These are phyloP conservation scores for Nasonia oneida DNA, from an alignment of 2,888 invertebrate species.

Conservation along the genomic window DNA sequence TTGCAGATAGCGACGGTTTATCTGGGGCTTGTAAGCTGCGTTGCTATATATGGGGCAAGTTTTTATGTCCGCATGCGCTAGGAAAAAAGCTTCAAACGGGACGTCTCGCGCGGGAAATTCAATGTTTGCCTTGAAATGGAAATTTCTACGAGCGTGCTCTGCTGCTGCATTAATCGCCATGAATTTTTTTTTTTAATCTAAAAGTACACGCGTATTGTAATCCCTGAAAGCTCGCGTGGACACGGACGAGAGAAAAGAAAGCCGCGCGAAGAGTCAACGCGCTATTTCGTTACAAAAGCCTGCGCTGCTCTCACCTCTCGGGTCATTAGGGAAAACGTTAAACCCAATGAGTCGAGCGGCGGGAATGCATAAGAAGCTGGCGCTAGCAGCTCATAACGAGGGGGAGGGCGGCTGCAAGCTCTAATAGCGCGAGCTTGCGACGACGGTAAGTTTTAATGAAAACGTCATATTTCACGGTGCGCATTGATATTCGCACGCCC, in stretches of 20 bases:
- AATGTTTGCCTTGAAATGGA: not conserved
- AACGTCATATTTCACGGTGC: slow-evolving; percentile 69
- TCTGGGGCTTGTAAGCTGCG: not conserved
- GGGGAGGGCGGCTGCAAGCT: slow-evolving; percentile 30
- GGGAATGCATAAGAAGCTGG: slow-evolving; percentile 25
- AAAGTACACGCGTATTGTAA: not conserved
- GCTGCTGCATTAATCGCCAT: not conserved
- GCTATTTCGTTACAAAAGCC: not conserved
- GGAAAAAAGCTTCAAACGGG: not conserved
- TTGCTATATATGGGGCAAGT: not conserved
- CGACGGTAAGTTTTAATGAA: slow-evolving; percentile 72
- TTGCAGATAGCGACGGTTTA: not conserved
- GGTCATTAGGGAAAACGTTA: slow-evolving; percentile 69
- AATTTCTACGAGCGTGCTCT: not conserved
- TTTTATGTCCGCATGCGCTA: not conserved
- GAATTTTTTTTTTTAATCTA: not conserved
- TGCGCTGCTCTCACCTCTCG: slow-evolving; percentile 36
- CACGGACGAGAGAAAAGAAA: not conserved
- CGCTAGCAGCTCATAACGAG: slow-evolving; percentile 25
- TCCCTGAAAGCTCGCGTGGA: no score
- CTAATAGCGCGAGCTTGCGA: slow-evolving; percentile 64
- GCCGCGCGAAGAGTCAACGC: not conserved
- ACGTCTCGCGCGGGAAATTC: not conserved
- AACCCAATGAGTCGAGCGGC: slow-evolving; percentile 66
- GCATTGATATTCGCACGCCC: slow-evolving; percentile 69